These are phyloP conservation scores for Drosophila flavopinicola DNA, from an alignment of 2,888 invertebrate species.

Conservation along the genomic window DNA sequence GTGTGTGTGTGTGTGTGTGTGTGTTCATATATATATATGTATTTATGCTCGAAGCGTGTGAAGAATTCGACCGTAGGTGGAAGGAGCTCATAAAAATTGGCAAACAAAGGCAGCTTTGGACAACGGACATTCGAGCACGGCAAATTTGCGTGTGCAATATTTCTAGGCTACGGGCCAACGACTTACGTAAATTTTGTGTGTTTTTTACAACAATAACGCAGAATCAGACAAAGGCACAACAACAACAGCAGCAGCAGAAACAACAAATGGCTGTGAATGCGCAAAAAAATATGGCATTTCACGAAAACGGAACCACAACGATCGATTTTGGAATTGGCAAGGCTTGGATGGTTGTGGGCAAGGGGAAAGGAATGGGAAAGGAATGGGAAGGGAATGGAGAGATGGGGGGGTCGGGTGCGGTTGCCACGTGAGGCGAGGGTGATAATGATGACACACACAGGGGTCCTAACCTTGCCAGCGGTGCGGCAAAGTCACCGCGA, in stretches of 20 bases:
- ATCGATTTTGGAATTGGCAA: slow-evolving; percentile 78
- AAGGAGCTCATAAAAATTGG: slow-evolving; percentile 73
- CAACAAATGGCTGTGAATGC: slow-evolving; percentile 31
- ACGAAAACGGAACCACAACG: slow-evolving; percentile 70
- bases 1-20: background rate
- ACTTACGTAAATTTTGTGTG: slow-evolving; percentile 64
- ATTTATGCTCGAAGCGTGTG: slow-evolving; percentile 38
- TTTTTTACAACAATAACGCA: slow-evolving; percentile 56
- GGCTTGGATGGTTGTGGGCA: slow-evolving; percentile 27
- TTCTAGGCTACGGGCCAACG: slow-evolving; percentile 42
- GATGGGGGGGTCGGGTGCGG: background rate
- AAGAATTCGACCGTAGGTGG: slow-evolving; percentile 44
- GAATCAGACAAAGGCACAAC: slow-evolving; percentile 47
- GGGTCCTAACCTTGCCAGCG: slow-evolving; percentile 48
- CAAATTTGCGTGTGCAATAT: slow-evolving; percentile 67
- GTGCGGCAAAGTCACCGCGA: slow-evolving; percentile 54
- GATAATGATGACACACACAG: slow-evolving; percentile 73
- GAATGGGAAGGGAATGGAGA: background rate
- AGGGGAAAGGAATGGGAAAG: background rate
- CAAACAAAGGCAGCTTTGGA: slow-evolving; percentile 70
- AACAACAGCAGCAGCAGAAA: background rate
- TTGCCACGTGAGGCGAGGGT: slow-evolving; percentile 58
- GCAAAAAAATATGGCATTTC: slow-evolving; percentile 53
- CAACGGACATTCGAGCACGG: slow-evolving; percentile 33
- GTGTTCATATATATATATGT: slow-evolving; percentile 3